Evolutionary conservation across 2,888 invertebrate species (phyloP).

Genomic region (Stenoptilia bipunctidactyla): DNA sequence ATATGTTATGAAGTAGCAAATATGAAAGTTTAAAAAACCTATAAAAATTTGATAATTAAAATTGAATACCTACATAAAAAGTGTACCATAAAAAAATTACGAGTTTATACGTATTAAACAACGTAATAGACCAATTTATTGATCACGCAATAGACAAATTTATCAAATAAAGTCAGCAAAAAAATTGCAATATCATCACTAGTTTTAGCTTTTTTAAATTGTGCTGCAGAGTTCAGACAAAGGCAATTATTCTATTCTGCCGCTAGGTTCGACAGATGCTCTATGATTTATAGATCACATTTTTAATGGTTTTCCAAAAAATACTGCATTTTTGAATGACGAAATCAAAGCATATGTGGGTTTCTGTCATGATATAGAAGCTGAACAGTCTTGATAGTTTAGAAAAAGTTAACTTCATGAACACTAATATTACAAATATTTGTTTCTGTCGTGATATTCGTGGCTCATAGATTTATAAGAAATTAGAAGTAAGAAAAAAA

Average conservation of each 20-base stretch:
- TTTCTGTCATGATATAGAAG: conserved; percentile 20
- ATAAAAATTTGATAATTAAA: too few species aligned
- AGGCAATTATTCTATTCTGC: conserved; percentile 26
- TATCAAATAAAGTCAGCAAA: conserved; percentile 21
- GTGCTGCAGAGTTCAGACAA: conserved; percentile 30
- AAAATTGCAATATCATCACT: conserved; percentile 20
- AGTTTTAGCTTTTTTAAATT: conserved; percentile 13
- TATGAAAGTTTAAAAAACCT: too few species aligned
- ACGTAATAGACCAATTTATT: background rate
- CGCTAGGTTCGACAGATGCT: conserved; percentile 44
- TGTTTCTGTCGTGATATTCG: too few species aligned
- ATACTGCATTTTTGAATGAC: conserved; percentile 41
- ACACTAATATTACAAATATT: too few species aligned
- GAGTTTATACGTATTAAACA: too few species aligned
- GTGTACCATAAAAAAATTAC: too few species aligned
- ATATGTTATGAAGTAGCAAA: too few species aligned
- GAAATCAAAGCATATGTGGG: conserved; percentile 54
- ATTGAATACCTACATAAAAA: too few species aligned
- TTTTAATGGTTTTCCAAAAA: conserved; percentile 65
- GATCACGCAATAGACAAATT: conserved; percentile 22
- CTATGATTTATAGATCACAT: conserved; percentile 49
- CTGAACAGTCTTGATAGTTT: too few species aligned
- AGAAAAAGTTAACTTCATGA: too few species aligned
- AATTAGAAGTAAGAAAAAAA: too few species aligned
- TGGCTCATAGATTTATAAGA: too few species aligned